Conservation (phyloP, 2,113 vertebrate genomes). For the Otocyon megalotis region DNA sequence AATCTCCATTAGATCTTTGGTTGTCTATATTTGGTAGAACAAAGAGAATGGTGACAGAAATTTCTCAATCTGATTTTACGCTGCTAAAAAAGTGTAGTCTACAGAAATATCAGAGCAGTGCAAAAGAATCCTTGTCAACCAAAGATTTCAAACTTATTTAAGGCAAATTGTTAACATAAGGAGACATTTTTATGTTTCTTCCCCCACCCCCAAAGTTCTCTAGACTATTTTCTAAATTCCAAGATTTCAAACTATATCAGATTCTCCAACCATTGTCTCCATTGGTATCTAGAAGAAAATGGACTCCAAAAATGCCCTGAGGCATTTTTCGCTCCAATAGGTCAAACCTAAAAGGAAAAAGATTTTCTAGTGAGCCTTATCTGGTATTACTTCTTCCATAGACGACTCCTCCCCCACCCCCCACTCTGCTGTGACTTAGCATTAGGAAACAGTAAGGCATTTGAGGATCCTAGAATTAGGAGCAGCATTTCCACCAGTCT, state of each 20-base stretch:
- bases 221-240: not conserved
- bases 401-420: no score
- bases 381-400: not conserved
- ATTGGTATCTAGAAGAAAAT: not conserved
- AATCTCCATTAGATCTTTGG: not conserved
- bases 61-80: not conserved
- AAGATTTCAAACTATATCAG: not conserved
- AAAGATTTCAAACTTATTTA: not conserved
- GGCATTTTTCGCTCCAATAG: not conserved
- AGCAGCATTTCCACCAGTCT: not conserved
- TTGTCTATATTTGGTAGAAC: not conserved
- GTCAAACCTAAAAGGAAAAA: not conserved
- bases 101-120: not conserved
- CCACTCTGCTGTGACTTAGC: not conserved
- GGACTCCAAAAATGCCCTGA: not conserved
- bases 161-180: not conserved
- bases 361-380: not conserved
- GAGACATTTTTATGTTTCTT: not conserved
- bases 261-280: not conserved
- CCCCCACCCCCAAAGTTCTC: not conserved
- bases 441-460: not conserved
- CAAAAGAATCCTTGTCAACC: not conserved
- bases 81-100: not conserved
- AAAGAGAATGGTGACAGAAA: not conserved
- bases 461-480: not conserved